Evolutionary conservation across 92 coral and sea anemone genomes (phyloP).

Genomic region (Paramuricea clavata): DNA sequence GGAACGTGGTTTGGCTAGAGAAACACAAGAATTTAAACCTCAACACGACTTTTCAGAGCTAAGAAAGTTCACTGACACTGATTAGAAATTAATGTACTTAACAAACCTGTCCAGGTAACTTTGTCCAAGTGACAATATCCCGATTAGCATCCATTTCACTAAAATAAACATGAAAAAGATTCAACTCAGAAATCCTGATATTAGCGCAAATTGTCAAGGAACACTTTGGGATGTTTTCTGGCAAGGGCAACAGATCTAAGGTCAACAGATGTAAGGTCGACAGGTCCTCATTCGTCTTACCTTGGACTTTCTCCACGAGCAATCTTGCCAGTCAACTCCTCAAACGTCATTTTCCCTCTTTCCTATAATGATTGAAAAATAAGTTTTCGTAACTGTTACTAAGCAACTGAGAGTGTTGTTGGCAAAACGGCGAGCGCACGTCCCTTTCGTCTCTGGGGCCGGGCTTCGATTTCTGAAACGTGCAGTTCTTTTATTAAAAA

Average conservation of each 20-base stretch:
- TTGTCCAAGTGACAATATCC: constrained; percentile 82
- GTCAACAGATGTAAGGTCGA: no score
- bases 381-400: no score
- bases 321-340: constrained; percentile 76
- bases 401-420: no score
- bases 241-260: no score
- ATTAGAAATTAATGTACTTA: not conserved
- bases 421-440: no score
- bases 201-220: not conserved
- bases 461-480: no score
- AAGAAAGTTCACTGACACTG: not conserved
- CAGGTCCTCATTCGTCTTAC: not conserved
- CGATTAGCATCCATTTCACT: constrained; percentile 77
- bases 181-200: not conserved
- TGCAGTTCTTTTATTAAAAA: no score
- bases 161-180: not conserved
- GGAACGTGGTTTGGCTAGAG: constrained; percentile 91
- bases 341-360: constrained; percentile 88
- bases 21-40: not conserved
- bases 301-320: constrained; percentile 31
- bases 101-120: constrained; percentile 93
- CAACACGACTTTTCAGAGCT: not conserved
- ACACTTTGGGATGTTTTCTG: no score
- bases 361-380: constrained; percentile 60
- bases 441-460: no score